Evolutionary conservation across 2,113 vertebrate species (phyloP), one percentile per base, ranked within the genome.

Genomic region (Tonatia bakeri): DNA sequence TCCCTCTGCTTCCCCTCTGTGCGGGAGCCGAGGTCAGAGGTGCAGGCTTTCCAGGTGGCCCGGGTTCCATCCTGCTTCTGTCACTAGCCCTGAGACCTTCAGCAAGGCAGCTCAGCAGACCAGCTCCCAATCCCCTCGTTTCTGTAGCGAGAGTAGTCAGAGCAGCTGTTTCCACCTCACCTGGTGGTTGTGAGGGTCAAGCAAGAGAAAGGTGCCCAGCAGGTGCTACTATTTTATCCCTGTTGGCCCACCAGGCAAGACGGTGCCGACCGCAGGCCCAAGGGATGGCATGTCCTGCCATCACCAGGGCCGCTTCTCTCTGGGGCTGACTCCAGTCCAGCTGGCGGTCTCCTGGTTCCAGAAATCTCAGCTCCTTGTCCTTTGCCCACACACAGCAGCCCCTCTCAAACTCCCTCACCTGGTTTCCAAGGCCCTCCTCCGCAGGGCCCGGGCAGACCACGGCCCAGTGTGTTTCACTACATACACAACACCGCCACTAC

Each of bases 271-370:
- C 7, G 15, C 56, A 40, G 36, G 61, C 87, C 28, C 85, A 89
- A 7, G 0, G 4, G 45, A 16, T 2, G 33, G 61, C 17, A 16
- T 22, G 1, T 3, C 17, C 14, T 56, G 26, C 43, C 3, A 3
- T 73, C 50, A 31, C 15, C 50, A 69, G 56, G 22, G 24, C 70
- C 3, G 5, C 15, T 26, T 65, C 61, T 81, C 15, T 20, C 73
- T 59, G 28, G 38, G 45, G 17, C 22, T 28, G 52, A 31, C 28
- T 24, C 17, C 19, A 36, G 11, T 16, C 38, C 85, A 36, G 33
- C 61, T 3, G 10, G 26, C 0, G 0, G 43, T 31, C 64, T 67
- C 90, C 82, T 83, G 56, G 38, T 67, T 50, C 50, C 67, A 26
- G 72, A 81, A 47, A 22, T 43, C 56, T 86, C 26, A 1, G 45